Conservation (phyloP, 2,113 vertebrate genomes). For the Fukomys damarensis region DNA sequence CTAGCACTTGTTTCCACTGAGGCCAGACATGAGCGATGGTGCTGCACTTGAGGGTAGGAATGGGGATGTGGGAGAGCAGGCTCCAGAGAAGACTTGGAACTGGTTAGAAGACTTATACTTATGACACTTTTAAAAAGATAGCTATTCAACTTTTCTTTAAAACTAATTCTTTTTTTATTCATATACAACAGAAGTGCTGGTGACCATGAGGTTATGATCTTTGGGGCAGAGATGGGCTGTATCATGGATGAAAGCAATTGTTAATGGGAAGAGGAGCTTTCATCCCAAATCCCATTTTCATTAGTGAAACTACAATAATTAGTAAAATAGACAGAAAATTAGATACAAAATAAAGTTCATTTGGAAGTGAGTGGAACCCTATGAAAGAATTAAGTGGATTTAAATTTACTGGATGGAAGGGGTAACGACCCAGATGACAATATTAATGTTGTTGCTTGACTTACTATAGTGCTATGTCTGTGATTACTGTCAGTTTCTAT, state of each 20-base stretch:
- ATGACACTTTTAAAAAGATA: background rate
- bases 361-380: background rate
- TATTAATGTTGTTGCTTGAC: background rate
- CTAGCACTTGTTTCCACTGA: background rate
- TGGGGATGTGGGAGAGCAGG: background rate
- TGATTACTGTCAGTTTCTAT: background rate
- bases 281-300: background rate
- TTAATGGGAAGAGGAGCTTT: background rate
- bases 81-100: background rate
- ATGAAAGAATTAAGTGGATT: background rate
- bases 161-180: background rate
- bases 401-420: background rate
- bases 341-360: background rate
- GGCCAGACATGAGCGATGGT: background rate
- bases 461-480: background rate
- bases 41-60: background rate
- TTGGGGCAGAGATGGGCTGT: background rate
- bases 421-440: background rate
- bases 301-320: background rate
- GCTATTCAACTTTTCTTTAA: background rate
- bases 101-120: background rate
- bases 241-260: background rate
- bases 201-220: background rate
- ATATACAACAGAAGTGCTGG: background rate
- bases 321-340: background rate